Evolutionary conservation across 2,888 invertebrate genomes (phyloP), one percentile per base, ranked within the genome.

Genomic region (Coremacera marginata): DNA sequence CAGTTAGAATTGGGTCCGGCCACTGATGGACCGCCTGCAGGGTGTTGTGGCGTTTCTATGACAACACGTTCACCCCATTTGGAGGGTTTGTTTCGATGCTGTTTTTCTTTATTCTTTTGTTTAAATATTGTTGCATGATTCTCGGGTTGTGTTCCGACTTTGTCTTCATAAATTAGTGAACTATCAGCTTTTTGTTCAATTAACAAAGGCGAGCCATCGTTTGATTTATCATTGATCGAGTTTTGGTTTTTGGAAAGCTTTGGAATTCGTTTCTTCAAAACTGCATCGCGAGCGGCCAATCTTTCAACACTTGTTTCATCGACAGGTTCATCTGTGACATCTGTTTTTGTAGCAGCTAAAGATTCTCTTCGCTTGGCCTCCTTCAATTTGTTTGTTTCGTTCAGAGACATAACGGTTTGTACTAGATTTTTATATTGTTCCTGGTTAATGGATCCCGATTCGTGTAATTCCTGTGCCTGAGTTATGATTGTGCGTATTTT

Each of bases 401-500:
- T 94, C 81, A 96, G 92, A 82, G 94, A 93, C 79, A 95, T 90
- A 1, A 95, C 94, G 87, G 95, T 94, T 86, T 93, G 94, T 87
- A 96, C 92, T 22, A 95, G 90, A 11, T 93, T 93, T 82, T 94
- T 93, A 86, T 95, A 95, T 84, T 95, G 94, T 49, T 92, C 93
- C 84, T 93, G 93, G 71, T 94, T 93, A 77, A 96, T 92, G 65
- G 92, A 92, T 0, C 96, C 95, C 72, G 93, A 93, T 80, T 93
- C 93, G 79, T 94, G 92, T 83, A 95, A 93, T 83, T 95, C 94
- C 78, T 95, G 95, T 0, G 96, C 97, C 84, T 95, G 95, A 11
- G 93, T 92, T 86, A 96, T 93, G 78, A 96, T 95, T 63, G 94
- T 93, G 78, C 94, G 93, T 82, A 94, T 94, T 76, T 93, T 93